phyloP scores from a whole-genome alignment of 2,888 invertebrate species.

The Notodonta dromedarius region DNA sequence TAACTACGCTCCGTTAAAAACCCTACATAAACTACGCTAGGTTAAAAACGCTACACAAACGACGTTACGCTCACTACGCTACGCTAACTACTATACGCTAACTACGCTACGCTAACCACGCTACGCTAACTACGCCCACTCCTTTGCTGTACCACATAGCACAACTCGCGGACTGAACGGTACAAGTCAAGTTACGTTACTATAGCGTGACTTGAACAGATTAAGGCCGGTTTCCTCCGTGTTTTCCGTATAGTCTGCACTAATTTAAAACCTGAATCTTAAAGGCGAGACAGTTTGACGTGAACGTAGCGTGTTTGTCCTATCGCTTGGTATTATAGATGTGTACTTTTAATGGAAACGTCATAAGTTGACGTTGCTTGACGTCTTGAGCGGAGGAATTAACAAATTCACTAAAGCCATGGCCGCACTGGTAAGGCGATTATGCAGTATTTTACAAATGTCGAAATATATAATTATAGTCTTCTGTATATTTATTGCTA shows the following conservation, averaged over 20 bases:
- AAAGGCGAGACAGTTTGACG: conserved; percentile 71
- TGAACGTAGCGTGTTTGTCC: conserved; percentile 68
- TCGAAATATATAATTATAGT: too few species aligned
- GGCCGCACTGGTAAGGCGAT: too few species aligned
- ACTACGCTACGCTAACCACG: neutral
- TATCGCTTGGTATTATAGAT: conserved; percentile 39
- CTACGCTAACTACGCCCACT: neutral
- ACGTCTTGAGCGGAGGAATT: conserved; percentile 19
- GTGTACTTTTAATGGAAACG: conserved; percentile 38
- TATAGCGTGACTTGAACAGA: conserved; percentile 63
- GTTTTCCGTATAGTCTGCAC: conserved; percentile 63
- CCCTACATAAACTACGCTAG: too few species aligned
- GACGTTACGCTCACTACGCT: neutral
- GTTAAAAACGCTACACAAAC: too few species aligned
- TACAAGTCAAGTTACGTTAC: conserved; percentile 38
- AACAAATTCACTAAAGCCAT: conserved; percentile 6
- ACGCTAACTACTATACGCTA: neutral
- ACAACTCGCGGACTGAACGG: neutral
- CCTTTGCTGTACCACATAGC: neutral
- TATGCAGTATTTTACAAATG: too few species aligned
- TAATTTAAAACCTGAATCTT: conserved; percentile 76
- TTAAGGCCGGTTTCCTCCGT: conserved; percentile 57
- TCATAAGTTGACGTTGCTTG: conserved; percentile 31
- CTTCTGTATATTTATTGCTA: too few species aligned
- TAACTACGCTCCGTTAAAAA: too few species aligned